Conservation (phyloP, 2,113 vertebrate genomes). For the Chunga burmeisteri region DNA sequence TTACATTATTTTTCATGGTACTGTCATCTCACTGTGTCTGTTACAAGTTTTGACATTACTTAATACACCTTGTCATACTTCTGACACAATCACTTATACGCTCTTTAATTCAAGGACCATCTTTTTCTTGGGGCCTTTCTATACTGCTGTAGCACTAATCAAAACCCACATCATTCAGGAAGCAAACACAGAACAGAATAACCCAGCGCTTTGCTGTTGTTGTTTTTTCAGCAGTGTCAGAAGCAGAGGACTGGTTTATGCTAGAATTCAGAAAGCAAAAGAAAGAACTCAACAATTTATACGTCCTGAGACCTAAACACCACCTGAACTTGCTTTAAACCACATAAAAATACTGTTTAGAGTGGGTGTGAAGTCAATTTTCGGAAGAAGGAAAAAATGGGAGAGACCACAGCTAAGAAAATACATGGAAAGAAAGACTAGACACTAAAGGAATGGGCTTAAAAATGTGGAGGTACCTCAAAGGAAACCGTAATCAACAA, state of each 20-base stretch:
- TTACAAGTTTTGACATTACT: background rate
- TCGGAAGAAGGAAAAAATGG: constrained; percentile 20
- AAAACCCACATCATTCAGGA: background rate
- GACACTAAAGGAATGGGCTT: constrained; percentile 13
- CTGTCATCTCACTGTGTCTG: background rate
- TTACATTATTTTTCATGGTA: background rate
- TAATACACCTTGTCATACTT: background rate
- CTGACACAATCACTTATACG: background rate
- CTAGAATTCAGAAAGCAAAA: background rate
- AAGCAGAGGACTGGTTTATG: background rate
- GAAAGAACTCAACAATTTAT: background rate
- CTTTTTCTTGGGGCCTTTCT: background rate
- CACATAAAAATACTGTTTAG: background rate
- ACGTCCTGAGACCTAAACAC: background rate
- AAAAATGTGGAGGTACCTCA: constrained; percentile 61
- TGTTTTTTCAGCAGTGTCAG: background rate
- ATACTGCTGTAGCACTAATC: background rate
- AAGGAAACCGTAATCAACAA: constrained; percentile 45
- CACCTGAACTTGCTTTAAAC: constrained; percentile 6
- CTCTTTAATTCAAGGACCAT: background rate
- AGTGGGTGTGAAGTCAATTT: background rate
- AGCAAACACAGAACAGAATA: background rate
- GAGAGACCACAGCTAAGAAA: constrained; percentile 22
- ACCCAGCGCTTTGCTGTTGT: background rate
- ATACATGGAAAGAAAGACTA: constrained; percentile 42